A percentile compares a stretch with the other conserved stretches of the same genome.
These are phyloP conservation scores for Philhelius pedissequus DNA, from an alignment of 2,888 invertebrate genomes.

Conservation along the genomic window DNA sequence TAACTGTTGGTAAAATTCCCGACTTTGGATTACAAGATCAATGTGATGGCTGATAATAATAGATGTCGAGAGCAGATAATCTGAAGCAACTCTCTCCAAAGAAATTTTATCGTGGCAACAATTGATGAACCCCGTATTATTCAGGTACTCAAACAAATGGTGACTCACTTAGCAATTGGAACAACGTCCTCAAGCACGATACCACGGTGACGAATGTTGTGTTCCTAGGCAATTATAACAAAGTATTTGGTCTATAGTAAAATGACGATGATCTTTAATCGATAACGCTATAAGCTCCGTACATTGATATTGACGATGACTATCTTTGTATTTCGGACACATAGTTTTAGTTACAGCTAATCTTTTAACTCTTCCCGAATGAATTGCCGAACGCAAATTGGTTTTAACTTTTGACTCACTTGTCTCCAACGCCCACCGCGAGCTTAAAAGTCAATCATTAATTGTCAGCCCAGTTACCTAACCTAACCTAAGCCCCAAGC, in stretches of 20 bases:
- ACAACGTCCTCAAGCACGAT: not conserved
- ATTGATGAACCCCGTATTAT: not conserved
- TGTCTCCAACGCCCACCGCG: not conserved
- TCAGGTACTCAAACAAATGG: not conserved
- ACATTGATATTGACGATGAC: not conserved
- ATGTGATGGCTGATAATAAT: no score
- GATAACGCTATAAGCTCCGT: not conserved
- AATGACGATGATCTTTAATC: not conserved
- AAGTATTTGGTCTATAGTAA: not conserved
- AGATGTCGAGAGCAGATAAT: no score
- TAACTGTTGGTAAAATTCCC: no score
- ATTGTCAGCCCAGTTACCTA: not conserved
- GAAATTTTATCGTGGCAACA: no score
- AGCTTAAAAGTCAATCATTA: not conserved
- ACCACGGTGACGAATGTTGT: constrained; percentile 2
- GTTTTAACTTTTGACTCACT: not conserved
- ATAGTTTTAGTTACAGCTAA: not conserved
- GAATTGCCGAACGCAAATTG: not conserved
- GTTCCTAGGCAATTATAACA: constrained; percentile 19
- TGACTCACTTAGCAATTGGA: not conserved
- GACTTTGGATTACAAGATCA: no score
- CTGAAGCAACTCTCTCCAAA: no score
- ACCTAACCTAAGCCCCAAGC: no score
- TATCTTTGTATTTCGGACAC: not conserved
- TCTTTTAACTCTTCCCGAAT: not conserved